Conservation (phyloP, 2,797 vertebrate genomes). For the Leptatherina wallacei region DNA sequence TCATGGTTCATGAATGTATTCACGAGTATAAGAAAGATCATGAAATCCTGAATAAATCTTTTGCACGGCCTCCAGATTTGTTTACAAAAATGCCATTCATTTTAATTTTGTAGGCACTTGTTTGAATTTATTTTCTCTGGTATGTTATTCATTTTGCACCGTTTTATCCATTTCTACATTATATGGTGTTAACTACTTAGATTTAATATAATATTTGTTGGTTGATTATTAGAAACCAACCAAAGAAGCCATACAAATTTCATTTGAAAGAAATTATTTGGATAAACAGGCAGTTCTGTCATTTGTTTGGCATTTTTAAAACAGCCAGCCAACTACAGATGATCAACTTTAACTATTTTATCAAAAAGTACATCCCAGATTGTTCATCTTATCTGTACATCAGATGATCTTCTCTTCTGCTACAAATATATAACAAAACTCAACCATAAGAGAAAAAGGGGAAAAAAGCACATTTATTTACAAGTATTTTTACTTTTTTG, state of each 20-base stretch:
- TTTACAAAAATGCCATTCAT: background rate
- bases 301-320: too few relatives aligned
- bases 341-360: background rate
- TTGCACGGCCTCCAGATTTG: background rate
- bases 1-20: too few relatives aligned
- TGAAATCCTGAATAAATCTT: too few relatives aligned
- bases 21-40: too few relatives aligned
- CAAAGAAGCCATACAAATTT: too few relatives aligned
- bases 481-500: conserved; percentile 7
- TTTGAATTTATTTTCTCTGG: background rate
- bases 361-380: background rate
- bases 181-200: too few relatives aligned
- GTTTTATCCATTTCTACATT: too few relatives aligned
- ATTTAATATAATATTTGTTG: too few relatives aligned
- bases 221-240: too few relatives aligned
- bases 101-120: background rate
- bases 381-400: background rate
- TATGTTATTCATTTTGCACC: too few relatives aligned
- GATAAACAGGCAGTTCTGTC: too few relatives aligned
- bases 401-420: background rate
- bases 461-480: conserved; percentile 41
- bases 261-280: too few relatives aligned
- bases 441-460: background rate
- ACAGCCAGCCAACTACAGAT: background rate
- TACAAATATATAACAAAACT: background rate